Conservation (phyloP, 2,888 invertebrate species). For the Thymelicus lineola region DNA sequence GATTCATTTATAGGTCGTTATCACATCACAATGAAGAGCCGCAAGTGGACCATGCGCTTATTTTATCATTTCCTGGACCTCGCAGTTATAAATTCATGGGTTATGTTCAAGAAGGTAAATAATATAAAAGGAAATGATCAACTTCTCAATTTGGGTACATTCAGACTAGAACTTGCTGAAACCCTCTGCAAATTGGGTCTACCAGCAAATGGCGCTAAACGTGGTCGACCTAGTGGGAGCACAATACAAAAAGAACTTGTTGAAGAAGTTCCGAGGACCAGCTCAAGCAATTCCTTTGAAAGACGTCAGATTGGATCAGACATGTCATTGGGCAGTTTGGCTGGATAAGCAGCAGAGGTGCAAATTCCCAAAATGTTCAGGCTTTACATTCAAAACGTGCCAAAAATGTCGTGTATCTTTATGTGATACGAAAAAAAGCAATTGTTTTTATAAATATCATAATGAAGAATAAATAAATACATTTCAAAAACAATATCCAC, state of each 20-base stretch:
- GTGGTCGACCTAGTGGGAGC: conserved; percentile 51
- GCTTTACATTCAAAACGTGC: conserved; percentile 52
- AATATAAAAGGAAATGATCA: too few relatives aligned
- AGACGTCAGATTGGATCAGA: conserved; percentile 47
- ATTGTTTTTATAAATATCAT: conserved; percentile 54
- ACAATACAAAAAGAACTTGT: conserved; percentile 50
- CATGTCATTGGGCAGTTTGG: conserved; percentile 48
- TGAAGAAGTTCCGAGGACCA: conserved; percentile 51
- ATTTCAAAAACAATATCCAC: conserved; percentile 48
- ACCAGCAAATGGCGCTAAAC: conserved; percentile 52
- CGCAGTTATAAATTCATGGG: conserved; percentile 52
- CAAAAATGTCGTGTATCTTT: conserved; percentile 54
- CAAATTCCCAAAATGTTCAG: conserved; percentile 50
- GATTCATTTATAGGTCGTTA: conserved; percentile 51
- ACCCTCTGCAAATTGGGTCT: conserved; percentile 51
- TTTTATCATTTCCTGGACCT: conserved; percentile 55
- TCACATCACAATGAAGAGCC: conserved; percentile 51
- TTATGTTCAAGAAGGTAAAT: conserved; percentile 52
- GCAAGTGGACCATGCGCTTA: conserved; percentile 53
- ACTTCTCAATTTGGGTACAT: conserved; percentile 53
- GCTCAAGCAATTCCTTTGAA: conserved; percentile 50
- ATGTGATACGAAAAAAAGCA: conserved; percentile 54
- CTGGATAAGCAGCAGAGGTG: conserved; percentile 47
- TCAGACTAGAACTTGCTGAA: conserved; percentile 53
- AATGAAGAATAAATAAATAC: conserved; percentile 50